These are phyloP conservation scores for Acanthococcus lagerstroemiae DNA, from an alignment of 2,888 invertebrate genomes.

Conservation along the genomic window DNA sequence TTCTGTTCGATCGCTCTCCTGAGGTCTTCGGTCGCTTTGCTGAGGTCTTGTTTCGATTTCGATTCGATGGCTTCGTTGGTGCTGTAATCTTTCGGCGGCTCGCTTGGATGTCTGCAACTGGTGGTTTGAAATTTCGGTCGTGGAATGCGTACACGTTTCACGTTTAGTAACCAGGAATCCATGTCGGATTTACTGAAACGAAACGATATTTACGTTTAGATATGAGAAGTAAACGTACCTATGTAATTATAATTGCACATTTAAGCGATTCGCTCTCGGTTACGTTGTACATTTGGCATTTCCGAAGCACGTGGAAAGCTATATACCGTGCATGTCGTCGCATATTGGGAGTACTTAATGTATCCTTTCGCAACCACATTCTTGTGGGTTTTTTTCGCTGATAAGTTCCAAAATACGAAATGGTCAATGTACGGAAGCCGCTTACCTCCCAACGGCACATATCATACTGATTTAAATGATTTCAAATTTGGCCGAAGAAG, in stretches of 20 bases:
- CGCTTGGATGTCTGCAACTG: slow-evolving; percentile 50
- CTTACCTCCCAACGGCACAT: too few species aligned
- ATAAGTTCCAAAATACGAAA: too few species aligned
- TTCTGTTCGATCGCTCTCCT: slow-evolving; percentile 65
- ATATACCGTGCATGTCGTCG: neutral
- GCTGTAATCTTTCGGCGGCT: slow-evolving; percentile 70
- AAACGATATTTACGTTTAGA: neutral
- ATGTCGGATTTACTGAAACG: slow-evolving; percentile 43
- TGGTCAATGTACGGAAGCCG: too few species aligned
- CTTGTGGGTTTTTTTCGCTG: too few species aligned
- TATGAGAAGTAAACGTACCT: too few species aligned
- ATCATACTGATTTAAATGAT: too few species aligned
- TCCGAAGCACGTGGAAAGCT: neutral
- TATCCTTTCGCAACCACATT: too few species aligned
- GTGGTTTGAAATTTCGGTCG: slow-evolving; percentile 68
- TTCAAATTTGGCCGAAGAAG: too few species aligned
- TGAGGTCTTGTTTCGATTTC: slow-evolving; percentile 49
- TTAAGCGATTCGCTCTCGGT: too few species aligned
- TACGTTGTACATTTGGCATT: too few species aligned
- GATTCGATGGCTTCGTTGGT: slow-evolving; percentile 55
- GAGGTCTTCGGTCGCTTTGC: slow-evolving; percentile 65
- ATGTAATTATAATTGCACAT: too few species aligned
- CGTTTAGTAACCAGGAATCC: slow-evolving; percentile 77
- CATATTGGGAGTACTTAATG: too few species aligned
- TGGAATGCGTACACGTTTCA: slow-evolving; percentile 72